Percentiles rank a stretch among this genome's conserved stretches.
Conservation (phyloP, 2,113 vertebrate species). For the Takifugu flavidus region DNA sequence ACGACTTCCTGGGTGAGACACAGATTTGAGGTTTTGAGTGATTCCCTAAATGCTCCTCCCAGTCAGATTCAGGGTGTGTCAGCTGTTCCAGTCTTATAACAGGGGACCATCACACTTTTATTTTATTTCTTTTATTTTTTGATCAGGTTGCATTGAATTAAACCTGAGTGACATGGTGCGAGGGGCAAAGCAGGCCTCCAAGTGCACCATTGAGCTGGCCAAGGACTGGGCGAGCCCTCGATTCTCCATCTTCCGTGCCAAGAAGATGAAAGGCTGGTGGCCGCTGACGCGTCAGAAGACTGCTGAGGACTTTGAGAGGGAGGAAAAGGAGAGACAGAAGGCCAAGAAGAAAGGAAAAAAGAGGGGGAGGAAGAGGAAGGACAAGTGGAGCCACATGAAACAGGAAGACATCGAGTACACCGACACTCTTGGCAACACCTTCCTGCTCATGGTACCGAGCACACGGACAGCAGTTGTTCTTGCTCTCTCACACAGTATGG, state of each 20-base stretch:
- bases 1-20: constrained; percentile 87
- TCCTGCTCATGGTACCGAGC: constrained; percentile 78
- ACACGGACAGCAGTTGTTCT: background rate
- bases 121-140: background rate
- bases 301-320: constrained; percentile 79
- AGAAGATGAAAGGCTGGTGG: constrained; percentile 92
- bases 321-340: constrained; percentile 74
- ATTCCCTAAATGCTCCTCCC: background rate
- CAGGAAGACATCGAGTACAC: constrained; percentile 81
- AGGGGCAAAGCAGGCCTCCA: constrained; percentile 75
- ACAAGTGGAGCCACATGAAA: constrained; percentile 73
- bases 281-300: constrained; percentile 83
- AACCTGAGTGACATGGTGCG: constrained; percentile 86
- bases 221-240: constrained; percentile 79
- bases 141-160: constrained; percentile 83
- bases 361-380: constrained; percentile 64
- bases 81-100: no score
- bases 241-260: constrained; percentile 86
- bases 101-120: no score
- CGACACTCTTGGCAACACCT: constrained; percentile 79
- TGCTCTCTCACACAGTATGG: background rate
- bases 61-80: no score
- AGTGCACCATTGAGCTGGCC: constrained; percentile 84
- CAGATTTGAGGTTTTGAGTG: background rate
- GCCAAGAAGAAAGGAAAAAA: constrained; percentile 68